Evolutionary conservation across 1,140 invertebrate genomes (phyloP).

Genomic region (Trypoxylus dichotomus): DNA sequence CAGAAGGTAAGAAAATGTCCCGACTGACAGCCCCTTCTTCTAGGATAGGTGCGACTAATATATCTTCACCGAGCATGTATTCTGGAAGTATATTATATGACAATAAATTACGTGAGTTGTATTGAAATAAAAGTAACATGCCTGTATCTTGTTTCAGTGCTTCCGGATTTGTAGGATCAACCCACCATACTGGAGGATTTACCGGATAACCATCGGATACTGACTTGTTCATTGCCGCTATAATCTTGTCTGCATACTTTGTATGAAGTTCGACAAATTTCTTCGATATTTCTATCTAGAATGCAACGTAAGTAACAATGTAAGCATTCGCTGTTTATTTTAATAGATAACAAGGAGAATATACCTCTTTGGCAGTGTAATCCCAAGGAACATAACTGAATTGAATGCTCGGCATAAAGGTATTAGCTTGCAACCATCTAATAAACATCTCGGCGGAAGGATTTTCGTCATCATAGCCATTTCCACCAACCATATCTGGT

Average conservation of each 20-base stretch:
- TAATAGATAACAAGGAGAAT: background rate
- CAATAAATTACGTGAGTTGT: constrained; percentile 1
- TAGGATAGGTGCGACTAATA: constrained; percentile 85
- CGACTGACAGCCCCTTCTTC: constrained; percentile 64
- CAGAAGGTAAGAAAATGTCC: constrained; percentile 77
- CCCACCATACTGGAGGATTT: constrained; percentile 92
- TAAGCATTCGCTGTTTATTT: background rate
- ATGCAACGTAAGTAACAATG: background rate
- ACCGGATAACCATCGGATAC: constrained; percentile 69
- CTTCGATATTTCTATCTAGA: constrained; percentile 61
- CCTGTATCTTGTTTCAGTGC: constrained; percentile 35
- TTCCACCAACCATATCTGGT: constrained; percentile 92
- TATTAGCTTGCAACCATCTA: constrained; percentile 84
- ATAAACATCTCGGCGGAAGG: constrained; percentile 82
- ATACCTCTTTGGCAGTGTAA: constrained; percentile 50
- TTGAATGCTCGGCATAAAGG: constrained; percentile 86
- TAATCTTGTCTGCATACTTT: constrained; percentile 65
- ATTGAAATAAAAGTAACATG: background rate
- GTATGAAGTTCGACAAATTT: constrained; percentile 70
- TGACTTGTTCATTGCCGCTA: constrained; percentile 62
- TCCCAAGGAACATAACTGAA: constrained; percentile 89
- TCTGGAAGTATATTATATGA: constrained; percentile 26
- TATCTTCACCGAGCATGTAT: constrained; percentile 78
- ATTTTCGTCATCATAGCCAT: constrained; percentile 67
- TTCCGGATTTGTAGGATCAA: constrained; percentile 66